A percentile compares a stretch with the other conserved stretches of the same genome.
phyloP scores from a whole-genome alignment of 2,888 invertebrate species.

The Pandemis heparana region DNA sequence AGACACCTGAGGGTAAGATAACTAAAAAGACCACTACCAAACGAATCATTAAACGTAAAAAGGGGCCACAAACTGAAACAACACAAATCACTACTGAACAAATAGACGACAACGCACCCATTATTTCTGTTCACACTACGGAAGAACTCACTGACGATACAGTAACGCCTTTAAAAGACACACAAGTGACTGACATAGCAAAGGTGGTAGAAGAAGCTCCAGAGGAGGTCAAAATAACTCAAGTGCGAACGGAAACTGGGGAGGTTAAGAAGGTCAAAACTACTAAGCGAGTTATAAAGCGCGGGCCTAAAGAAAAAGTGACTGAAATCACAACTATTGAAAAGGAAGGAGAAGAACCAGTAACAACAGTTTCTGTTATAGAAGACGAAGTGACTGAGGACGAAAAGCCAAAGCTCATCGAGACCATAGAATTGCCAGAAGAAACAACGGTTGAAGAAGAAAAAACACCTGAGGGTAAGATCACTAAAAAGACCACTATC shows the following conservation, averaged over 20 bases:
- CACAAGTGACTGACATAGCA: not conserved
- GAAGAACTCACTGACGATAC: constrained; percentile 1
- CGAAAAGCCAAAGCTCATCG: constrained; percentile 61
- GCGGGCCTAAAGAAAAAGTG: constrained; percentile 56
- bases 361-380: not conserved
- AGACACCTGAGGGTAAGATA: not conserved
- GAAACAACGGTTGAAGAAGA: constrained; percentile 57
- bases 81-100: constrained; percentile 44
- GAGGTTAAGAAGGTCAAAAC: constrained; percentile 37
- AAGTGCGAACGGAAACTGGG: constrained; percentile 24
- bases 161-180: not conserved
- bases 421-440: constrained; percentile 65
- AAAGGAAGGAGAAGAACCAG: not conserved
- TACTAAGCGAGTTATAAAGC: constrained; percentile 36
- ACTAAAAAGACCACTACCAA: constrained; percentile 5
- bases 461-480: constrained; percentile 11
- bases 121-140: not conserved
- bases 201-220: constrained; percentile 11
- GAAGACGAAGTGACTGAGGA: not conserved
- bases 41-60: not conserved
- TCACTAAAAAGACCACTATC: not conserved
- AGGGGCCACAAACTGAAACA: constrained; percentile 32
- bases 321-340: constrained; percentile 48
- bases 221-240: not conserved
- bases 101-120: constrained; percentile 41